These are phyloP conservation scores for Timandra comae DNA, from an alignment of 2,888 invertebrate genomes.

Conservation along the genomic window DNA sequence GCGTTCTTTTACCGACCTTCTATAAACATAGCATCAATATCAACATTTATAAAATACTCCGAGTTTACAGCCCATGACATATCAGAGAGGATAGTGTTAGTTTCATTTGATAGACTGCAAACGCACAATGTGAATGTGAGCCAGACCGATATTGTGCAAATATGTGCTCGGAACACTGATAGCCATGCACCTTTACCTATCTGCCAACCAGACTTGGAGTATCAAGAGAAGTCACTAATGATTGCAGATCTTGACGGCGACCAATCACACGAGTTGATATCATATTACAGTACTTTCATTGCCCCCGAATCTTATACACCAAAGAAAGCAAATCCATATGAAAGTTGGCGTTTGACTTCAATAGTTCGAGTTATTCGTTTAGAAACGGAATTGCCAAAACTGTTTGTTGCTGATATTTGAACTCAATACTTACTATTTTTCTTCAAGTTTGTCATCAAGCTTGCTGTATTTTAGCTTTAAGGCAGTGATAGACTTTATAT, in stretches of 20 bases:
- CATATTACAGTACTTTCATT: constrained; percentile 82
- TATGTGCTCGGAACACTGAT: constrained; percentile 74
- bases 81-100: constrained; percentile 84
- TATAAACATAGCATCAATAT: constrained; percentile 37
- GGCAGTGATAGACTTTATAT: constrained; percentile 32
- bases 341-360: constrained; percentile 80
- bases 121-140: constrained; percentile 87
- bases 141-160: constrained; percentile 85
- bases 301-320: constrained; percentile 53
- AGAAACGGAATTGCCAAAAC: constrained; percentile 83
- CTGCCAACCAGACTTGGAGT: constrained; percentile 86
- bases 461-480: constrained; percentile 33
- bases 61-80: constrained; percentile 76
- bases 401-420: constrained; percentile 74
- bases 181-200: constrained; percentile 47
- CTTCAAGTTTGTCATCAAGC: constrained; percentile 14
- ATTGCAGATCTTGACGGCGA: constrained; percentile 87
- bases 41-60: constrained; percentile 60
- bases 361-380: constrained; percentile 82
- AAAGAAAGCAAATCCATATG: constrained; percentile 52
- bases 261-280: constrained; percentile 85
- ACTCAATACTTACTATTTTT: constrained; percentile 4
- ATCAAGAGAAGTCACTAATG: constrained; percentile 83
- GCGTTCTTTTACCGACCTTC: constrained; percentile 53
- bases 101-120: constrained; percentile 85